A percentile compares a stretch with the other conserved stretches of the same genome.
Conservation (phyloP, 2,797 vertebrate genomes). For the Leptoclinus maculatus region DNA sequence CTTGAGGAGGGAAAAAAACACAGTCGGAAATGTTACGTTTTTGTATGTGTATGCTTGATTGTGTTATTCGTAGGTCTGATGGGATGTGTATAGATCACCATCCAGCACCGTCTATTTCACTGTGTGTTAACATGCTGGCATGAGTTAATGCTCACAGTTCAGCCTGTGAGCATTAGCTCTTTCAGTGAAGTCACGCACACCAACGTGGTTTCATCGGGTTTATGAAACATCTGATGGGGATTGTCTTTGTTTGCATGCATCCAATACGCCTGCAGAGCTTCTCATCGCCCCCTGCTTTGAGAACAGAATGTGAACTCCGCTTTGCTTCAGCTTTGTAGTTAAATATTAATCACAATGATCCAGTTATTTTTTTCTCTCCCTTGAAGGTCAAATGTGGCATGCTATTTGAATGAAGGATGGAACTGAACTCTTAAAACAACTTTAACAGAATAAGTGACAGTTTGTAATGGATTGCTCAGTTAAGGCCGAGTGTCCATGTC, state of each 20-base stretch:
- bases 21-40: conserved; percentile 5
- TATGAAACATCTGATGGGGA: conserved; percentile 59
- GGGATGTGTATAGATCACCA: background rate
- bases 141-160: conserved; percentile 28
- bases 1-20: conserved; percentile 44
- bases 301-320: conserved; percentile 54
- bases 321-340: conserved; percentile 46
- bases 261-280: conserved; percentile 26
- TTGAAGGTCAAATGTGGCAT: conserved; percentile 38
- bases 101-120: background rate
- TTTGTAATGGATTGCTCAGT: conserved; percentile 1
- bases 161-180: conserved; percentile 40
- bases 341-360: conserved; percentile 46
- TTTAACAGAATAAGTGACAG: background rate
- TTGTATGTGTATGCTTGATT: background rate
- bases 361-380: conserved; percentile 21
- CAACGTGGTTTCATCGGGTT: conserved; percentile 52
- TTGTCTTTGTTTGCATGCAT: conserved; percentile 46
- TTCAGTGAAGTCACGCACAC: conserved; percentile 51
- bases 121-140: conserved; percentile 3
- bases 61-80: background rate
- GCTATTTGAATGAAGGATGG: conserved; percentile 31
- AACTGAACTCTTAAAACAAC: conserved; percentile 25
- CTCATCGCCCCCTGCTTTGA: conserved; percentile 33
- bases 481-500: background rate